phyloP scores from a whole-genome alignment of 2,888 invertebrate genomes.

The Ichneumoninae sp. region DNA sequence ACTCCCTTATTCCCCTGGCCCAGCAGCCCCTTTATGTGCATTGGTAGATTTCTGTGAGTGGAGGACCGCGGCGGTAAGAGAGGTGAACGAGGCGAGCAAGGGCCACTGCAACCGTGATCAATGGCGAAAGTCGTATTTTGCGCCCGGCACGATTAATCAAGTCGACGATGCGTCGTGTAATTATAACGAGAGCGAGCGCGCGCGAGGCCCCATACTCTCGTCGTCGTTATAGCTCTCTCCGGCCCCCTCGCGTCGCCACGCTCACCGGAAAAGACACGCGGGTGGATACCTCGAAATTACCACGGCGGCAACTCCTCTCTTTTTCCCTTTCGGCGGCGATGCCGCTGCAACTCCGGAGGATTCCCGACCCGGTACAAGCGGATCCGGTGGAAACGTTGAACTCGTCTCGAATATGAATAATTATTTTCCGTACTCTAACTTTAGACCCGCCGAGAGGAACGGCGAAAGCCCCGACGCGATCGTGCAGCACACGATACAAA shows the following conservation, averaged over 20 bases:
- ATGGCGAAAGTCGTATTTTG: constrained; percentile 73
- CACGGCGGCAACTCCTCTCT: constrained; percentile 62
- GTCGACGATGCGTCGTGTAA: constrained; percentile 69
- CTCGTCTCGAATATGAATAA: constrained; percentile 66
- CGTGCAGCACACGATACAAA: neutral
- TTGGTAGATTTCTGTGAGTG: constrained; percentile 68
- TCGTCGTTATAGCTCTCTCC: constrained; percentile 23
- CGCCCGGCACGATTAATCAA: constrained; percentile 72
- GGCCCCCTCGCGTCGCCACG: constrained; percentile 21
- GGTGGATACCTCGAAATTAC: constrained; percentile 68
- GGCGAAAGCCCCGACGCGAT: constrained; percentile 33
- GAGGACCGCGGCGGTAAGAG: constrained; percentile 60
- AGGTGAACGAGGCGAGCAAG: constrained; percentile 53
- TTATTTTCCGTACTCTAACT: constrained; percentile 64
- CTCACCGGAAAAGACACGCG: constrained; percentile 65
- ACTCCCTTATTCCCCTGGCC: constrained; percentile 45
- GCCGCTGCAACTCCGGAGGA: constrained; percentile 35
- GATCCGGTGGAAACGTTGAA: constrained; percentile 56
- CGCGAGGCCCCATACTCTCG: constrained; percentile 56
- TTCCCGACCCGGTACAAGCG: constrained; percentile 7
- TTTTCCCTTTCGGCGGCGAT: constrained; percentile 43
- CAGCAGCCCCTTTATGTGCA: constrained; percentile 70
- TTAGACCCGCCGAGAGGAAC: constrained; percentile 46
- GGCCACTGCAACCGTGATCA: constrained; percentile 71
- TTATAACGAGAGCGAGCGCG: constrained; percentile 68